Evolutionary conservation across 2,888 invertebrate species (phyloP).

Genomic region (Parelbella ahira): DNA sequence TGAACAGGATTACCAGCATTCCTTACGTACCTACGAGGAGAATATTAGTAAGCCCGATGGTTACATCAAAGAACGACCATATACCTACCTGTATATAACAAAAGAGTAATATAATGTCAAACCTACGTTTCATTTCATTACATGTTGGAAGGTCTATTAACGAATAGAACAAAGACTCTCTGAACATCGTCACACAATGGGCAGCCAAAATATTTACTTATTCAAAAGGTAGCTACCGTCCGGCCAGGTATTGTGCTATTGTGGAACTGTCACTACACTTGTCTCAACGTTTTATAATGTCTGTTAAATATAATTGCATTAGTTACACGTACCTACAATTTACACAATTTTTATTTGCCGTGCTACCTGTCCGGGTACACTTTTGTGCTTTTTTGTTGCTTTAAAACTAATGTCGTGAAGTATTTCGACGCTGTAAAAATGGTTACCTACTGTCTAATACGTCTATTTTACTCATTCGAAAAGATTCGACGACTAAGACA

Average conservation of each 20-base stretch:
- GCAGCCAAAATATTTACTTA: conserved; percentile 67
- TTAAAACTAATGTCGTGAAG: too few relatives aligned
- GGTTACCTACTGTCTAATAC: too few relatives aligned
- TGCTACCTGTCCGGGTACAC: conserved; percentile 18
- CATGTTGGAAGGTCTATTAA: conserved; percentile 1
- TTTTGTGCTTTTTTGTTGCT: too few relatives aligned
- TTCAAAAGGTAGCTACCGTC: conserved; percentile 34
- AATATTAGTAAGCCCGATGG: too few relatives aligned
- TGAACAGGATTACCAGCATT: too few relatives aligned
- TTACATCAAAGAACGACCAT: too few relatives aligned
- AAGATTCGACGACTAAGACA: too few relatives aligned
- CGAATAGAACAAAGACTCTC: conserved; percentile 1
- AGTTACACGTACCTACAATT: conserved; percentile 8
- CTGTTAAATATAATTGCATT: conserved; percentile 14
- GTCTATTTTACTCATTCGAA: too few relatives aligned
- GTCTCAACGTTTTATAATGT: conserved; percentile 7
- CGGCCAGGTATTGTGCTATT: conserved; percentile 20
- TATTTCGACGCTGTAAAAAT: too few relatives aligned
- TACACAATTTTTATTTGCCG: conserved; percentile 9
- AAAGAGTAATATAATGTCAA: too few relatives aligned
- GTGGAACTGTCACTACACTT: conserved; percentile 32
- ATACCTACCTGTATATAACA: too few relatives aligned
- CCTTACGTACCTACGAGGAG: too few relatives aligned
- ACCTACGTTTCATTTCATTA: conserved; percentile 1
- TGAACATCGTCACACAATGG: conserved; percentile 36